Evolutionary conservation across 2,888 invertebrate species (phyloP).

Genomic region (Acronicta psi): DNA sequence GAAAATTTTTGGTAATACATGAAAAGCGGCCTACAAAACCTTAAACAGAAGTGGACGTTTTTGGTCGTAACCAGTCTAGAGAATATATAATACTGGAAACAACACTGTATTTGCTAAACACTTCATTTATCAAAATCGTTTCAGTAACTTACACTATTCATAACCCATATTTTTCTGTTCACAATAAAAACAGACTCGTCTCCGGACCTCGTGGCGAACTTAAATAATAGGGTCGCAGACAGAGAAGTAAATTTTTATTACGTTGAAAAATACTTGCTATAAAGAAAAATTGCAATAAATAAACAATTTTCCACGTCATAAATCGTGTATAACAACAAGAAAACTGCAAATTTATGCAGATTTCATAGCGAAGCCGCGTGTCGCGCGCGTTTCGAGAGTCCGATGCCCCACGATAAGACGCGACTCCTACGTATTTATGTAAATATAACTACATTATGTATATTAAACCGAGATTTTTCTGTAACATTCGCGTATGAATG

Average conservation of each 20-base stretch:
- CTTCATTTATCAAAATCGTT: constrained; percentile 26
- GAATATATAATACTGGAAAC: neutral
- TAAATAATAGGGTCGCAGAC: constrained; percentile 38
- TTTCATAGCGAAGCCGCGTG: constrained; percentile 75
- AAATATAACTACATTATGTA: constrained; percentile 70
- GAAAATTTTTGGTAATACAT: too few species aligned
- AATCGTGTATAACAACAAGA: constrained; percentile 80
- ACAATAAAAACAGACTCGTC: constrained; percentile 27
- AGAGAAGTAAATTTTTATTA: constrained; percentile 41
- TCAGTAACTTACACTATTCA: constrained; percentile 8
- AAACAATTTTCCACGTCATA: constrained; percentile 82
- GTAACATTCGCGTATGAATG: constrained; percentile 60
- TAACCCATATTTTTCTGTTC: constrained; percentile 5
- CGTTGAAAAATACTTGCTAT: constrained; percentile 53
- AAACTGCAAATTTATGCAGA: constrained; percentile 86
- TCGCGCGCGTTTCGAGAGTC: constrained; percentile 65
- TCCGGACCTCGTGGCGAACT: constrained; percentile 18
- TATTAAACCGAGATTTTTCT: constrained; percentile 71
- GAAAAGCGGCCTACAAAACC: too few species aligned
- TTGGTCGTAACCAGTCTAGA: neutral
- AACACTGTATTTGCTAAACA: constrained; percentile 2
- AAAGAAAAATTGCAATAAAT: constrained; percentile 75
- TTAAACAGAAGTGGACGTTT: too few species aligned
- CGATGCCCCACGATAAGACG: constrained; percentile 67
- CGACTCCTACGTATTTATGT: constrained; percentile 71